These are phyloP conservation scores for Progne subis DNA, from an alignment of 2,113 vertebrate species.

Conservation along the genomic window DNA sequence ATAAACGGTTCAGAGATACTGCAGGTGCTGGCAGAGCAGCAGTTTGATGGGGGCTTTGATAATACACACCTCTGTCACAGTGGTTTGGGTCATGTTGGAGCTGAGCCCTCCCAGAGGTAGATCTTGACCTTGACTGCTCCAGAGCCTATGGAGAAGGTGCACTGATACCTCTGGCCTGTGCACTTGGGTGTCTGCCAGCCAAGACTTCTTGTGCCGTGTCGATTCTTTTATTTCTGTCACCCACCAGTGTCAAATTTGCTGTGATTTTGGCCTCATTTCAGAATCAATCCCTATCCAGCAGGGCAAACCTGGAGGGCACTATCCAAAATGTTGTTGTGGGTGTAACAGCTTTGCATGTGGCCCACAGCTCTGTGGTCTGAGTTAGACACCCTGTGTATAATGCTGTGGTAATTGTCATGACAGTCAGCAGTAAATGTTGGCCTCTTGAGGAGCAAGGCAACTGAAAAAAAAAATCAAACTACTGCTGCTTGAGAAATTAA, in stretches of 20 bases:
- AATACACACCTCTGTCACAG: background rate
- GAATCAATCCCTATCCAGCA: background rate
- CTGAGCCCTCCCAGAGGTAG: background rate
- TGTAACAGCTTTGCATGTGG: background rate
- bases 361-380: background rate
- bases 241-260: background rate
- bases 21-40: background rate
- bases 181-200: background rate
- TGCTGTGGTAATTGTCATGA: background rate
- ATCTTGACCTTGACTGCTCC: background rate
- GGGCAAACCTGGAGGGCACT: background rate
- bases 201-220: background rate
- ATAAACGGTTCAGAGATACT: background rate
- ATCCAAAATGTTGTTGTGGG: background rate
- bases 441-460: background rate
- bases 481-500: background rate
- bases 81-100: background rate
- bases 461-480: background rate
- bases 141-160: background rate
- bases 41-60: background rate
- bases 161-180: background rate
- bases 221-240: background rate
- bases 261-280: background rate
- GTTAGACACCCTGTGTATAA: background rate
- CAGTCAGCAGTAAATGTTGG: background rate